These are phyloP conservation scores for Enhydra lutris DNA, from an alignment of 2,113 vertebrate species.

Conservation along the genomic window DNA sequence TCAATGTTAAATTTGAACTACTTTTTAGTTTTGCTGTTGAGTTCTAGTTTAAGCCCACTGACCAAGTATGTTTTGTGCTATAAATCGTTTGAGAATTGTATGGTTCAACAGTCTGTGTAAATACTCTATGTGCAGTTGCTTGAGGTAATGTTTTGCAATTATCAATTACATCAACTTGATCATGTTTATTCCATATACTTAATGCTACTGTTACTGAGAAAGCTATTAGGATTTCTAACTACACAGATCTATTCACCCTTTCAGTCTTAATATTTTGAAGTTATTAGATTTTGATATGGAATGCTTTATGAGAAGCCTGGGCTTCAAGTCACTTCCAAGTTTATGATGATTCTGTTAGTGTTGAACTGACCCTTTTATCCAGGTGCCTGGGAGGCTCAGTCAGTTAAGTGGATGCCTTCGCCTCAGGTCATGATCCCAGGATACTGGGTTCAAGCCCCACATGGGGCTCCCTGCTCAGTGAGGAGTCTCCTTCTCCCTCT, in stretches of 20 bases:
- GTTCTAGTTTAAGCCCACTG: not conserved
- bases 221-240: not conserved
- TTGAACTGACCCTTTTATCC: not conserved
- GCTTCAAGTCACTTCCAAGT: not conserved
- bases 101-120: not conserved
- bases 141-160: not conserved
- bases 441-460: not conserved
- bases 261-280: not conserved
- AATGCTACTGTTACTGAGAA: not conserved
- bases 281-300: not conserved
- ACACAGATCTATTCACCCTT: not conserved
- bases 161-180: not conserved
- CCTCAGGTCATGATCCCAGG: not conserved
- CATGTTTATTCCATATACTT: not conserved
- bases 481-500: not conserved
- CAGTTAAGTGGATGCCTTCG: fast-evolving
- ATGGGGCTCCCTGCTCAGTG: not conserved
- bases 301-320: not conserved
- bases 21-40: not conserved
- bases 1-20: not conserved
- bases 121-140: not conserved
- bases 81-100: not conserved
- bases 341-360: not conserved
- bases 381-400: too few species aligned
- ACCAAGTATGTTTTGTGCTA: not conserved